Conservation (phyloP, 2,797 vertebrate genomes). For the Periophthalmus magnuspinnatus region DNA sequence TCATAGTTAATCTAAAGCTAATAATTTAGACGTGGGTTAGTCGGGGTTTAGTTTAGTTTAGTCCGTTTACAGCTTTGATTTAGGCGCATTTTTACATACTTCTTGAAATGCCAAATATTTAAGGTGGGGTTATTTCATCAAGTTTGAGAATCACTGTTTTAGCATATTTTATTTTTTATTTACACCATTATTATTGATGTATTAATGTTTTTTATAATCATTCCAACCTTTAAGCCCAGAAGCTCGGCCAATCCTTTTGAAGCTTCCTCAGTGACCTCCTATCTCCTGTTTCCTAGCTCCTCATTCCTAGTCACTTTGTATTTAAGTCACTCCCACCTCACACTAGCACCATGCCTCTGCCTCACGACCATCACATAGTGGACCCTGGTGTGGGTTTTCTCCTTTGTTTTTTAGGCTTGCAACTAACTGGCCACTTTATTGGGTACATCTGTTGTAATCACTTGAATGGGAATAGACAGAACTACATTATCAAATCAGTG, state of each 20-base stretch:
- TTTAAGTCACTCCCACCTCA: slow-evolving; percentile 18
- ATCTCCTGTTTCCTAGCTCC: slow-evolving; percentile 18
- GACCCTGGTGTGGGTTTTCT: slow-evolving; percentile 24
- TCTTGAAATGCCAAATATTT: background rate
- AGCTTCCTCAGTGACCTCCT: slow-evolving; percentile 42
- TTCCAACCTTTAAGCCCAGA: slow-evolving; percentile 49
- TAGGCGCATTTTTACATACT: background rate
- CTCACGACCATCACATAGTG: slow-evolving; percentile 32
- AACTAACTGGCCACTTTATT: background rate
- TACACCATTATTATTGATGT: background rate
- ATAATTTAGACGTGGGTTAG: slow-evolving; percentile 19
- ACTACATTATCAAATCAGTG: background rate
- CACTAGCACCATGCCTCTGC: slow-evolving; percentile 31
- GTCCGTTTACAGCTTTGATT: slow-evolving; percentile 2
- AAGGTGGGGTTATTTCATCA: background rate
- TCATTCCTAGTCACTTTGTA: slow-evolving; percentile 28
- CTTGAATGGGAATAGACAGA: background rate
- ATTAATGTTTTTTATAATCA: slow-evolving; percentile 17
- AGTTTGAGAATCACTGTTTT: slow-evolving; percentile 3
- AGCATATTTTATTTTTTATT: background rate
- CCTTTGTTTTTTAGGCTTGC: slow-evolving; percentile 15
- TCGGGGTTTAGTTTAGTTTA: slow-evolving; percentile 16
- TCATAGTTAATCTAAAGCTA: slow-evolving; percentile 16
- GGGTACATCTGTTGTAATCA: background rate
- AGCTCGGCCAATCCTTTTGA: slow-evolving; percentile 62